Evolutionary conservation across 23 tunicate species (phyloP).

Genomic region (Oikopleura vanhoeffeni): DNA sequence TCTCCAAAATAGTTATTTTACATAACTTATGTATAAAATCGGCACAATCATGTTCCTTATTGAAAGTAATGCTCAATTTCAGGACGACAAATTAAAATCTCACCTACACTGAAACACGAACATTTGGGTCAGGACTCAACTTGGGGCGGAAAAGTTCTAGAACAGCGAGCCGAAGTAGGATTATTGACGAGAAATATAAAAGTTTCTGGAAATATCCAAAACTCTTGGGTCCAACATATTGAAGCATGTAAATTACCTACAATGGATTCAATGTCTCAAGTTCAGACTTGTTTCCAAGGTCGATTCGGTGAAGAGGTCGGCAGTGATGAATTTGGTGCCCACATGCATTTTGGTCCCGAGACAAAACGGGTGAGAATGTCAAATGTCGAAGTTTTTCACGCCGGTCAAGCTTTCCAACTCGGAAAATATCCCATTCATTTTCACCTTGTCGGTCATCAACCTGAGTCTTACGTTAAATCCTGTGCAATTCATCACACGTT

Average conservation of each 20-base stretch:
- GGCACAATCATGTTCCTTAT: no score
- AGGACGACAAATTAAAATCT: neutral
- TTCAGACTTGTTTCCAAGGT: slow-evolving; percentile 30
- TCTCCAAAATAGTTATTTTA: no score
- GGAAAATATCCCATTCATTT: slow-evolving; percentile 90
- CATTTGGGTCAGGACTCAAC: neutral
- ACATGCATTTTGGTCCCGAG: slow-evolving; percentile 50
- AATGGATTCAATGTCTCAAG: neutral
- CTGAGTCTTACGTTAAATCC: slow-evolving; percentile 32
- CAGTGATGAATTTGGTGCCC: slow-evolving; percentile 56
- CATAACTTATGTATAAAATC: no score
- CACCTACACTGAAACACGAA: neutral
- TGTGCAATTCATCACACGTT: slow-evolving; percentile 67
- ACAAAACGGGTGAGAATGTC: slow-evolving; percentile 42
- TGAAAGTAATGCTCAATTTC: no score
- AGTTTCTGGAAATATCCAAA: slow-evolving; percentile 16
- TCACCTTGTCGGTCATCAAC: slow-evolving; percentile 68
- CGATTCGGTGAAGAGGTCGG: slow-evolving; percentile 85
- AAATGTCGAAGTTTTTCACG: slow-evolving; percentile 41
- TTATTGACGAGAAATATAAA: slow-evolving; percentile 44
- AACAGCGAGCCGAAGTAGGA: slow-evolving; percentile 61
- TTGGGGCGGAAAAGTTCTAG: neutral
- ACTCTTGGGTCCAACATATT: neutral
- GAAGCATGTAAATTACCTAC: neutral
- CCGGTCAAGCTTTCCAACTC: slow-evolving; percentile 77